A percentile compares a stretch with the other conserved stretches of the same genome.
Conservation (phyloP, 2,113 vertebrate species). For the Trogon melanurus region DNA sequence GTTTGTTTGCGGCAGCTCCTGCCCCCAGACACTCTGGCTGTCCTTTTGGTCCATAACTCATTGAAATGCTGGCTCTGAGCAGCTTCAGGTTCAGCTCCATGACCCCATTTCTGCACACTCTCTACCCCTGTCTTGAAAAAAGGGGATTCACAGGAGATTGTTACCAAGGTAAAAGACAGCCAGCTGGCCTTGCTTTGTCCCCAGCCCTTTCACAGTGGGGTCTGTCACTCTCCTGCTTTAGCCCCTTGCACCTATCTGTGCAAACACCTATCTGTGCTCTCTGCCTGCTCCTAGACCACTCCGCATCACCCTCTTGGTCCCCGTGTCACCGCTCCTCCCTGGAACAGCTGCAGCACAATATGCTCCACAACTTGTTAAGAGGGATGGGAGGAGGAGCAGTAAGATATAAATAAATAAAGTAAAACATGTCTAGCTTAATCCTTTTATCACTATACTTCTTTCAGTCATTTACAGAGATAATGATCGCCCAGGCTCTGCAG, state of each 20-base stretch:
- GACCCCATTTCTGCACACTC: background rate
- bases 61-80: background rate
- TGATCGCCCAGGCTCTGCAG: constrained; percentile 6
- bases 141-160: background rate
- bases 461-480: constrained; percentile 56
- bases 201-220: background rate
- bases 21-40: background rate
- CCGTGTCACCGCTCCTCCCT: background rate
- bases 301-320: background rate
- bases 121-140: background rate
- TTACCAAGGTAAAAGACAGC: background rate
- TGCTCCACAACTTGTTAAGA: background rate
- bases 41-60: background rate
- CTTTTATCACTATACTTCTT: constrained; percentile 63
- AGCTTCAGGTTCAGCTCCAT: background rate
- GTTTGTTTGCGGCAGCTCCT: background rate
- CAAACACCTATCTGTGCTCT: background rate
- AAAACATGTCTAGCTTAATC: constrained; percentile 51
- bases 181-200: background rate
- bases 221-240: background rate
- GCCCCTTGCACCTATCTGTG: background rate
- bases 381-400: background rate
- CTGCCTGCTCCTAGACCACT: background rate
- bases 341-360: constrained; percentile 20
- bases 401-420: constrained; percentile 56